Percentiles rank a stretch among this genome's conserved stretches.
phyloP scores from a whole-genome alignment of 1,140 invertebrate species.

The Cotesia typhae region DNA sequence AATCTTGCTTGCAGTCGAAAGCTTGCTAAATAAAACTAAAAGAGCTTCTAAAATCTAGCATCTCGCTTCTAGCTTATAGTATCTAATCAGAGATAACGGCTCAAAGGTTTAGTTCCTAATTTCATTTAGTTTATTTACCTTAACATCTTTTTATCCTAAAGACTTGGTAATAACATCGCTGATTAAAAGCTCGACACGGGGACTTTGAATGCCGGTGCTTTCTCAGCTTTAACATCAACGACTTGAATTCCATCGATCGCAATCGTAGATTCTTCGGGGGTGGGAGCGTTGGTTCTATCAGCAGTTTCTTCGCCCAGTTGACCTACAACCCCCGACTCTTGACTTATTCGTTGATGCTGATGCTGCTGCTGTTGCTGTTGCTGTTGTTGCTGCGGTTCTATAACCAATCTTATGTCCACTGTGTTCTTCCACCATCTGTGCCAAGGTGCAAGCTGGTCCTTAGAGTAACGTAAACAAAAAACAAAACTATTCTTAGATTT shows the following conservation, averaged over 20 bases:
- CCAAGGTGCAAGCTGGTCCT: slow-evolving; percentile 63
- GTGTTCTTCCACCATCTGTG: slow-evolving; percentile 63
- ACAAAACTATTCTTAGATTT: neutral
- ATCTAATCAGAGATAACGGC: too few relatives aligned
- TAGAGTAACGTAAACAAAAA: slow-evolving; percentile 34
- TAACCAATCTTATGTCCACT: slow-evolving; percentile 59
- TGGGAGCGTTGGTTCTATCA: neutral
- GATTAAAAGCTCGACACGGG: too few relatives aligned
- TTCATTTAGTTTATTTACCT: too few relatives aligned
- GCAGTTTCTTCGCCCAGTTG: slow-evolving; percentile 16
- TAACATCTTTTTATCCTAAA: too few relatives aligned
- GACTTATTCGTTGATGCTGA: slow-evolving; percentile 15
- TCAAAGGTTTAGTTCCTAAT: too few relatives aligned
- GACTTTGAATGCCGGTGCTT: too few relatives aligned
- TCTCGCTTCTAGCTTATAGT: too few relatives aligned
- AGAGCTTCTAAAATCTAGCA: too few relatives aligned
- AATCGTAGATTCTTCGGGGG: neutral
- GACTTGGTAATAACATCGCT: too few relatives aligned
- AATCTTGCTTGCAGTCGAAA: too few relatives aligned
- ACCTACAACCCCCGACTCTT: slow-evolving; percentile 5
- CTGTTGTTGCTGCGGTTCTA: slow-evolving; percentile 42
- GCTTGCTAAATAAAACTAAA: too few relatives aligned
- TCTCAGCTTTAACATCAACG: neutral
- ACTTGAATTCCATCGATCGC: neutral
- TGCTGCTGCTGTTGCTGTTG: slow-evolving; percentile 37